These are phyloP conservation scores for Gymnothorax javanicus DNA, from an alignment of 2,797 vertebrate species.

Conservation along the genomic window DNA sequence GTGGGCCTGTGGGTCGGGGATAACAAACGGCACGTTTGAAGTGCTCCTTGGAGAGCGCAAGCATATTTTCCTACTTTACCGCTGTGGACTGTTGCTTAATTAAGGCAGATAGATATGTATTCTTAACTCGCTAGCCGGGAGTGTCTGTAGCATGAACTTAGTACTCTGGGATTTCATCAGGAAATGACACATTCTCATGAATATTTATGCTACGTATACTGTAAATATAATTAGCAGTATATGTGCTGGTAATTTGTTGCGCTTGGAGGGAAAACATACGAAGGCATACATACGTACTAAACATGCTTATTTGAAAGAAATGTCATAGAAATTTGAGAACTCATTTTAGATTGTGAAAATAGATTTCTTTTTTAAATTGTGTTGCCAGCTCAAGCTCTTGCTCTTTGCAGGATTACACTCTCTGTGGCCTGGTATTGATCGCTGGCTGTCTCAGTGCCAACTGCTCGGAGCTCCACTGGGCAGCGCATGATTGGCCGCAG, in stretches of 20 bases:
- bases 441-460: background rate
- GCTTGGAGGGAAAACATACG: no score
- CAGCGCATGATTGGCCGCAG: background rate
- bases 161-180: constrained; percentile 67
- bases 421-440: background rate
- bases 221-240: constrained; percentile 76
- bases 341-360: no score
- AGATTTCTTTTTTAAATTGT: no score
- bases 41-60: constrained; percentile 69
- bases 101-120: constrained; percentile 74
- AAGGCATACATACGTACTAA: no score
- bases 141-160: constrained; percentile 64
- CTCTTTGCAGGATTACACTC: background rate
- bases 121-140: constrained; percentile 71
- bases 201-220: constrained; percentile 75
- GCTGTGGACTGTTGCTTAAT: constrained; percentile 71
- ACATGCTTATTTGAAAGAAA: no score
- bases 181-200: constrained; percentile 72
- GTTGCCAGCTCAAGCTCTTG: constrained; percentile 55
- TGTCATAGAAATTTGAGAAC: no score
- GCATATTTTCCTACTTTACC: constrained; percentile 54
- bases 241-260: constrained; percentile 26
- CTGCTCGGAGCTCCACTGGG: background rate
- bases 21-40: constrained; percentile 81
- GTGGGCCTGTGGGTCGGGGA: constrained; percentile 64